Conservation (phyloP, 2,888 invertebrate genomes). For the Ochlodes sylvanus region DNA sequence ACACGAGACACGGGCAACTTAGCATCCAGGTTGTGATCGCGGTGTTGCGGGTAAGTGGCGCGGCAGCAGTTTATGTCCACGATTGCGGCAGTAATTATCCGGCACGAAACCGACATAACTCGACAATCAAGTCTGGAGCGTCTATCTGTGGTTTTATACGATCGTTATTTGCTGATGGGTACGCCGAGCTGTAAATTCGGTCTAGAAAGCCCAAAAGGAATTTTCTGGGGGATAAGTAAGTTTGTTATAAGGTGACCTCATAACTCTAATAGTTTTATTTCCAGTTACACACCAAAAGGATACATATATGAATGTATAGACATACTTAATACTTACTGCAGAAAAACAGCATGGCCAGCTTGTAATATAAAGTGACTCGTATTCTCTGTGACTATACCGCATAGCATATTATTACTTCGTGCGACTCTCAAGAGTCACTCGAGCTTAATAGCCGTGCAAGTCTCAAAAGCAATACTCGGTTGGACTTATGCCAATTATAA, state of each 20-base stretch:
- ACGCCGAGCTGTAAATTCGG: not conserved
- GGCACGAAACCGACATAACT: too few relatives aligned
- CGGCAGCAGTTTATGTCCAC: not conserved
- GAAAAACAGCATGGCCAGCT: not conserved
- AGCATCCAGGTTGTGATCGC: not conserved
- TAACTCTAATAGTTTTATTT: too few relatives aligned
- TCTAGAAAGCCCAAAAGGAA: not conserved
- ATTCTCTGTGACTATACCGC: conserved; percentile 7
- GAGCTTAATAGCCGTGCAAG: conserved; percentile 12
- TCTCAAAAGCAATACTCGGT: conserved; percentile 12
- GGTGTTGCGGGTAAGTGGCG: not conserved
- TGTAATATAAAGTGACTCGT: not conserved
- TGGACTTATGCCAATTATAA: conserved; percentile 32
- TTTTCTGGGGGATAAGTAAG: not conserved
- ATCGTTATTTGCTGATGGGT: not conserved
- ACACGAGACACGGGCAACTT: not conserved
- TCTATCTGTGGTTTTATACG: not conserved
- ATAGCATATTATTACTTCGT: conserved; percentile 11
- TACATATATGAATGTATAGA: too few relatives aligned
- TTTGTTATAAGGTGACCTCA: too few relatives aligned
- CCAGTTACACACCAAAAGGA: too few relatives aligned
- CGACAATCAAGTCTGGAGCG: too few relatives aligned
- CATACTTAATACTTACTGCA: not conserved
- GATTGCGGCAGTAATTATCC: not conserved
- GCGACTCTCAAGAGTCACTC: conserved; percentile 4